These are phyloP conservation scores for Ylistrum balloti DNA, from an alignment of 1,140 invertebrate species.

Conservation along the genomic window DNA sequence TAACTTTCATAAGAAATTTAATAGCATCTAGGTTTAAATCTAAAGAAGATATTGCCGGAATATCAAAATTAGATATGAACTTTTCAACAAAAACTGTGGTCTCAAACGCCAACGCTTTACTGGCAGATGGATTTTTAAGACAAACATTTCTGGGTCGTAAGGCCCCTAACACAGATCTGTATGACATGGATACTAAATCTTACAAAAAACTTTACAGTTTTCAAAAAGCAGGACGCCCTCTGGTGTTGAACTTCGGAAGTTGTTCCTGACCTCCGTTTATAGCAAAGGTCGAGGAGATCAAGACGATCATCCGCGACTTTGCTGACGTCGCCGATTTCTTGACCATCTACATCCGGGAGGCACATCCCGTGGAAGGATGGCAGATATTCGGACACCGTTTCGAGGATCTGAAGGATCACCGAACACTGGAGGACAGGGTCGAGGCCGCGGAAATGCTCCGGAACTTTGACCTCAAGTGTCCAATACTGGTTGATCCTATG, in stretches of 20 bases:
- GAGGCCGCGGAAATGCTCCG: slow-evolving; percentile 60
- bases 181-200: slow-evolving; percentile 55
- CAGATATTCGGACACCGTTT: slow-evolving; percentile 48
- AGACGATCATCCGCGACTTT: slow-evolving; percentile 63
- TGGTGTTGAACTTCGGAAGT: slow-evolving; percentile 75
- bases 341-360: slow-evolving; percentile 72
- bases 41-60: neutral
- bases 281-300: slow-evolving; percentile 65
- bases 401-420: slow-evolving; percentile 56
- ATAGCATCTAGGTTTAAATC: neutral
- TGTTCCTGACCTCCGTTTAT: slow-evolving; percentile 76
- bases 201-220: slow-evolving; percentile 63
- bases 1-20: neutral
- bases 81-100: neutral
- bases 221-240: slow-evolving; percentile 62
- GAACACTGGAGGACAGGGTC: slow-evolving; percentile 60
- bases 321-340: slow-evolving; percentile 69
- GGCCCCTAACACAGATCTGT: slow-evolving; percentile 56
- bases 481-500: slow-evolving; percentile 66
- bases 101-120: neutral
- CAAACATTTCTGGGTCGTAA: slow-evolving; percentile 43
- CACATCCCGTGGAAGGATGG: slow-evolving; percentile 73
- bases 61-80: neutral
- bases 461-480: slow-evolving; percentile 37
- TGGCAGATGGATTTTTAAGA: neutral